Evolutionary conservation across 2,888 invertebrate species (phyloP).

Genomic region (Thera obeliscata): DNA sequence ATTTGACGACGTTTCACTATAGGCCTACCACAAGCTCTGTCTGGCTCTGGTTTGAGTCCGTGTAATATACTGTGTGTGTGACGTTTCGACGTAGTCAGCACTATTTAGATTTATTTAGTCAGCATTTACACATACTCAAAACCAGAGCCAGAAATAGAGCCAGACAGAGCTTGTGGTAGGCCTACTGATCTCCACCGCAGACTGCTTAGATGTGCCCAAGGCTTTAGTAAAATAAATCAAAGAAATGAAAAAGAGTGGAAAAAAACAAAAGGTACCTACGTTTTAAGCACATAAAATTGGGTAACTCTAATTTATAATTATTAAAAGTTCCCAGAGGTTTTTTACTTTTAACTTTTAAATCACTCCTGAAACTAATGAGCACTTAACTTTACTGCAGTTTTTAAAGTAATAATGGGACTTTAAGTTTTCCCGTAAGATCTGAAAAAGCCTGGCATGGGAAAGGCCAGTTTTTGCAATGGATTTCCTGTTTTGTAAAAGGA

Average conservation of each 20-base stretch:
- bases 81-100: too few relatives aligned
- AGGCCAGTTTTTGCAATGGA: conserved; percentile 37
- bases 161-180: too few relatives aligned
- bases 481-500: conserved; percentile 3
- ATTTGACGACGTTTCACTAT: too few relatives aligned
- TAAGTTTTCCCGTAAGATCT: conserved; percentile 61
- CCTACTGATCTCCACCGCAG: too few relatives aligned
- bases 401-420: conserved; percentile 68
- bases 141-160: too few relatives aligned
- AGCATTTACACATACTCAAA: too few relatives aligned
- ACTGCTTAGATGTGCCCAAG: too few relatives aligned
- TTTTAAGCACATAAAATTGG: conserved; percentile 29
- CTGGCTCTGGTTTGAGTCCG: too few relatives aligned
- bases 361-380: conserved; percentile 58
- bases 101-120: too few relatives aligned
- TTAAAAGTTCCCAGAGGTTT: conserved; percentile 33
- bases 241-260: neutral
- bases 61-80: too few relatives aligned
- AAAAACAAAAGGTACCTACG: neutral
- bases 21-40: too few relatives aligned
- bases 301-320: conserved; percentile 31
- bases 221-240: too few relatives aligned
- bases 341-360: conserved; percentile 47
- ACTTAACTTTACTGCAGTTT: conserved; percentile 69
- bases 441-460: conserved; percentile 15